These are phyloP conservation scores for Suncus etruscus DNA, from an alignment of 2,113 vertebrate genomes.

Conservation along the genomic window DNA sequence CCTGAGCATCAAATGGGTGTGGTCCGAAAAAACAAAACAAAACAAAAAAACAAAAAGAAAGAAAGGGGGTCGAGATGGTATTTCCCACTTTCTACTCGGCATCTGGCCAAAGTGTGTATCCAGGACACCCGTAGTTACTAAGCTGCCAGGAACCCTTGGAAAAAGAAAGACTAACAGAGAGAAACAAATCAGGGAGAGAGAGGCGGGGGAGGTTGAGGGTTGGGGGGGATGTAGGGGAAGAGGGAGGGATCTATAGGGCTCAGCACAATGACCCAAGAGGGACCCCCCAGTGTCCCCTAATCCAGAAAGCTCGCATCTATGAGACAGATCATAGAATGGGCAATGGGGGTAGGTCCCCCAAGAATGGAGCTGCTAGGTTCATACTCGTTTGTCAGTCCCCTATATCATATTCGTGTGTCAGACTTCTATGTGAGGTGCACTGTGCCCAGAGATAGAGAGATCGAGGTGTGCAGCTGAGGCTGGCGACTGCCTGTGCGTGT, in stretches of 20 bases:
- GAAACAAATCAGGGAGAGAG: background rate
- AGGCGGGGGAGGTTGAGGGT: background rate
- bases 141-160: too few relatives aligned
- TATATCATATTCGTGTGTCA: too few relatives aligned
- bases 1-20: too few relatives aligned
- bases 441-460: background rate
- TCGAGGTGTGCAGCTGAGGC: background rate
- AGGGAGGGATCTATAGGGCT: background rate
- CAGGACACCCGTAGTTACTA: too few relatives aligned
- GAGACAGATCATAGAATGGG: background rate
- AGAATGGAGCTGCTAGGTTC: background rate
- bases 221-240: background rate
- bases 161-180: background rate
- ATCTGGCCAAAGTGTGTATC: too few relatives aligned
- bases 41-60: too few relatives aligned
- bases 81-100: too few relatives aligned
- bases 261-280: conserved; percentile 3
- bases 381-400: too few relatives aligned
- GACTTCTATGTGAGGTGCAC: background rate
- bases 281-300: too few relatives aligned
- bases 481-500: background rate
- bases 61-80: too few relatives aligned
- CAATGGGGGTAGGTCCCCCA: background rate
- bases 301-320: background rate
- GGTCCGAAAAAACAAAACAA: too few relatives aligned